These are phyloP conservation scores for Rhynchomys soricoides DNA, from an alignment of 2,113 vertebrate genomes.

Conservation along the genomic window DNA sequence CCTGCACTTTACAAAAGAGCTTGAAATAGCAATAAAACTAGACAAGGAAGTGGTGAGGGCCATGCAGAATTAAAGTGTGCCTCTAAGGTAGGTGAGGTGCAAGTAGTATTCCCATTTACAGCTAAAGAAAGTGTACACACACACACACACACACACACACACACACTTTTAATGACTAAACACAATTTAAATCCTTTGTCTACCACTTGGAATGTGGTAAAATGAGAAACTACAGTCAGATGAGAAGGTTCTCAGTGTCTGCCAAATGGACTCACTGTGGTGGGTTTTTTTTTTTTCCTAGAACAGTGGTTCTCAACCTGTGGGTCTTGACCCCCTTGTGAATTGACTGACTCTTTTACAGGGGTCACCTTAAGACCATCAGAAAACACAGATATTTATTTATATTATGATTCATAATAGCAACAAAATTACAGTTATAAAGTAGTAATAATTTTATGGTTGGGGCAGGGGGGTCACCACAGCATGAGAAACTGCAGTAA, in stretches of 20 bases:
- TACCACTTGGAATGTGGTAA: not conserved
- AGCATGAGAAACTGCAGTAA: not conserved
- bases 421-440: not conserved
- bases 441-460: not conserved
- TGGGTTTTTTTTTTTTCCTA: not conserved
- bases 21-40: not conserved
- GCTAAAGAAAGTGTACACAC: not conserved
- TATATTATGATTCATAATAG: not conserved
- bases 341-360: not conserved
- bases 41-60: not conserved
- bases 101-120: not conserved
- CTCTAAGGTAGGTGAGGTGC: not conserved
- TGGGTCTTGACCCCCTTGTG: fast-evolving
- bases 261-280: not conserved
- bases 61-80: not conserved
- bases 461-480: too few relatives aligned
- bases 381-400: not conserved
- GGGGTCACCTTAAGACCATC: not conserved
- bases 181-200: not conserved
- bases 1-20: constrained; percentile 48
- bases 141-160: not conserved
- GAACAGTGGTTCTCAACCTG: not conserved
- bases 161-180: not conserved
- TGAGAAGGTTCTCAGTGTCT: not conserved
- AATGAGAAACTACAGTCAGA: not conserved